Conservation (phyloP, 2,888 invertebrate genomes). For the Stegana nigrithorax region DNA sequence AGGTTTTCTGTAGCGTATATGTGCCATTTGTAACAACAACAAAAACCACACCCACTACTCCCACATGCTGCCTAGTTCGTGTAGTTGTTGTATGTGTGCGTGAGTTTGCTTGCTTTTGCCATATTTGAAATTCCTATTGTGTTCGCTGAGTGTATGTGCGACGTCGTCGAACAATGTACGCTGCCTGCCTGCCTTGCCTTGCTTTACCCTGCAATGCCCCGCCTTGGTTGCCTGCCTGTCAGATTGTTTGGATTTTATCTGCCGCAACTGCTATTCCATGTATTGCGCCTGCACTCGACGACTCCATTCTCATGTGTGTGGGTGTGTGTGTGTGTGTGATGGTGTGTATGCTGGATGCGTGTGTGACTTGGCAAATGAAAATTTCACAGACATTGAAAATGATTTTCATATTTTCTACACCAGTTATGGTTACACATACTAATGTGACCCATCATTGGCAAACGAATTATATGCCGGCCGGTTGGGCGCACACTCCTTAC, state of each 20-base stretch:
- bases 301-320: not conserved
- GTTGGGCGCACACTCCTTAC: no score
- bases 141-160: slow-evolving; percentile 24
- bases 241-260: not conserved
- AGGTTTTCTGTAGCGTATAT: no score
- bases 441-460: slow-evolving; percentile 26
- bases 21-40: no score
- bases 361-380: slow-evolving; percentile 16
- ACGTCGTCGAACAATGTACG: no score
- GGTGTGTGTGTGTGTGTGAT: not conserved
- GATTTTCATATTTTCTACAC: slow-evolving; percentile 54
- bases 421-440: slow-evolving; percentile 42
- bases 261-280: not conserved
- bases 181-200: not conserved
- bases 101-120: slow-evolving; percentile 28
- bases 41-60: no score
- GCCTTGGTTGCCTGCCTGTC: not conserved
- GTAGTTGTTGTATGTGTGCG: no score
- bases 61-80: no score
- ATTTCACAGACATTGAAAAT: slow-evolving; percentile 37
- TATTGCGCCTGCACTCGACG: no score
- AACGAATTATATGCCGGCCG: no score
- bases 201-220: not conserved
- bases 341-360: no score
- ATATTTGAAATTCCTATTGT: slow-evolving; percentile 54